A percentile compares a stretch with the other conserved stretches of the same genome.
phyloP scores from a whole-genome alignment of 2,888 invertebrate species.

The Pyrrhosoma nymphula region DNA sequence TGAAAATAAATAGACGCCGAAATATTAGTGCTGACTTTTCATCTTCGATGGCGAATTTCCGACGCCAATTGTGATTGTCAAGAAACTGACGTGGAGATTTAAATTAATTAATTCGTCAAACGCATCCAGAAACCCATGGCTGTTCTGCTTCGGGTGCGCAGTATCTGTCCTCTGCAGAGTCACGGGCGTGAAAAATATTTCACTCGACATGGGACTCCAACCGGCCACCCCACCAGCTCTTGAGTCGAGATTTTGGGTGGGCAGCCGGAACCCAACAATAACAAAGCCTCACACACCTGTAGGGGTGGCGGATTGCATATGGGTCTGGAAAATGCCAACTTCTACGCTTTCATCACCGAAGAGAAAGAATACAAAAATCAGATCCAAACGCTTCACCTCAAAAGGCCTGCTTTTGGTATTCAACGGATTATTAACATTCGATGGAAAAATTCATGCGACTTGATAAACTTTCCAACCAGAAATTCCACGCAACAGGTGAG shows the following conservation, averaged over 20 bases:
- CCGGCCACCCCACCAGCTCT: neutral
- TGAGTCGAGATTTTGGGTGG: neutral
- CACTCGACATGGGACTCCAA: neutral
- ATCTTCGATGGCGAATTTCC: no score
- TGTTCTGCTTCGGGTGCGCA: neutral
- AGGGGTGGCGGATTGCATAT: neutral
- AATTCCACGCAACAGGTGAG: slow-evolving; percentile 25
- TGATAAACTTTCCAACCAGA: neutral
- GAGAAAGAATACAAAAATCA: neutral
- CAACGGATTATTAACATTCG: neutral
- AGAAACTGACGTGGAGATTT: no score
- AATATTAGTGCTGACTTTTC: no score
- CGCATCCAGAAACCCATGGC: neutral
- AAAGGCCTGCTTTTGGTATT: neutral
- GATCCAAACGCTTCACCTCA: neutral
- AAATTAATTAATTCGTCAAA: no score
- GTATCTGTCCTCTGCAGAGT: neutral
- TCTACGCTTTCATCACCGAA: neutral
- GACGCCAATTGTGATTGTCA: no score
- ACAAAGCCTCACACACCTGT: neutral
- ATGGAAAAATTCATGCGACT: neutral
- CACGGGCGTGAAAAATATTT: neutral
- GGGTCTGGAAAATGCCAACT: neutral
- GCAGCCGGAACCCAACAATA: neutral
- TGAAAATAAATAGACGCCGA: no score